A percentile compares a stretch with the other conserved stretches of the same genome.
phyloP scores from a whole-genome alignment of 2,888 invertebrate genomes.

The Hypselothyrea guttata region DNA sequence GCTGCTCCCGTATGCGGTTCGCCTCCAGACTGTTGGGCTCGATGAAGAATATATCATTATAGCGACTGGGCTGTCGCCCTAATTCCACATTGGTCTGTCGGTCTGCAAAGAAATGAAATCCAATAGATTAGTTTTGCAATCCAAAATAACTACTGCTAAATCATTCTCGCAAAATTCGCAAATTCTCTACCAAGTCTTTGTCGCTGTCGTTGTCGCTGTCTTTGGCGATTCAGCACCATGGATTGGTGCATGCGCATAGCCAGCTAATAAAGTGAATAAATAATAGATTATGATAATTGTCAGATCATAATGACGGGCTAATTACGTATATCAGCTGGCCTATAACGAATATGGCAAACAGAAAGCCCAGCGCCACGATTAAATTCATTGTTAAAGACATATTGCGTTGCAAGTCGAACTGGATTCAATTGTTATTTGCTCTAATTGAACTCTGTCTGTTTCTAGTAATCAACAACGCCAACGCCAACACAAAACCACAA shows the following conservation, averaged over 20 bases:
- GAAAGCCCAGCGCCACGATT: conserved; percentile 42
- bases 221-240: conserved; percentile 31
- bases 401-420: conserved; percentile 38
- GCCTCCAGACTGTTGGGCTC: conserved; percentile 73
- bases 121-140: neutral
- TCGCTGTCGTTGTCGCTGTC: conserved; percentile 42
- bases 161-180: too few relatives aligned
- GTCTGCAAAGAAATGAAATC: conserved; percentile 53
- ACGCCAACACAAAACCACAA: neutral
- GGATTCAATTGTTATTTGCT: conserved; percentile 16
- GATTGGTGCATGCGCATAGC: conserved; percentile 54
- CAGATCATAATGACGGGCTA: conserved; percentile 15
- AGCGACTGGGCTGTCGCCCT: conserved; percentile 61
- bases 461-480: conserved; percentile 15
- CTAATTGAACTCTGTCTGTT: conserved; percentile 14
- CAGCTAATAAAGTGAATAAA: conserved; percentile 46
- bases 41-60: conserved; percentile 77
- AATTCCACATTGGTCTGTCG: conserved; percentile 66
- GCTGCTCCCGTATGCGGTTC: conserved; percentile 70
- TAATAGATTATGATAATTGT: neutral
- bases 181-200: conserved; percentile 35
- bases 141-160: too few relatives aligned
- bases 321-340: conserved; percentile 58
- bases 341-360: conserved; percentile 46
- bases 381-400: conserved; percentile 54